Conservation (phyloP, 2,797 vertebrate genomes). For the Parotocinclus haroldoi region DNA sequence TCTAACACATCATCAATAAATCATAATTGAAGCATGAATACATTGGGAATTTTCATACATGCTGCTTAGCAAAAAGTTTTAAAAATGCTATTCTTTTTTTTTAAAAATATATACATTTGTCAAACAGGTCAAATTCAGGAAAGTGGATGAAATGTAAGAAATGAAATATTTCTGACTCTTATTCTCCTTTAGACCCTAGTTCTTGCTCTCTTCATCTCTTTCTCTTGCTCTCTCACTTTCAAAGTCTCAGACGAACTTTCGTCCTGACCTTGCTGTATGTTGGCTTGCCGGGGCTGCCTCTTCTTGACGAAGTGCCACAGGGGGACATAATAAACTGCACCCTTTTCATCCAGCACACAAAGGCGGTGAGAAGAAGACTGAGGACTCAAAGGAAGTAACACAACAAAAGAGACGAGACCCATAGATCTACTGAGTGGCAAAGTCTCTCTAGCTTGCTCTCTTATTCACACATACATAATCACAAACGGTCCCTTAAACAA, state of each 20-base stretch:
- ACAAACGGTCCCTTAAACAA: slow-evolving; percentile 34
- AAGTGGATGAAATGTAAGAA: too few species aligned
- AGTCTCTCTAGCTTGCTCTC: slow-evolving; percentile 24
- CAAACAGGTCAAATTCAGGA: too few species aligned
- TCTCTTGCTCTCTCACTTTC: slow-evolving; percentile 34
- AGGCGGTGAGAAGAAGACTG: slow-evolving; percentile 48
- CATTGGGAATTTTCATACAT: too few species aligned
- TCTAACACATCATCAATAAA: too few species aligned
- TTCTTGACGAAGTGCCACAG: slow-evolving; percentile 46
- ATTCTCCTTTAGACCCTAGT: too few species aligned
- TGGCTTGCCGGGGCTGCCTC: slow-evolving; percentile 42
- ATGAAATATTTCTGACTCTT: too few species aligned
- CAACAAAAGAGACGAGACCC: slow-evolving; percentile 46
- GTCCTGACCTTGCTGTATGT: slow-evolving; percentile 43
- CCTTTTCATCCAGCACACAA: slow-evolving; percentile 56
- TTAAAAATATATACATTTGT: too few species aligned
- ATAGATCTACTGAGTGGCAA: slow-evolving; percentile 43
- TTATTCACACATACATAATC: slow-evolving; percentile 39
- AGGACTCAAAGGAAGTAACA: slow-evolving; percentile 49
- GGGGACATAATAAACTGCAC: slow-evolving; percentile 54
- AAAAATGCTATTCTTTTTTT: too few species aligned
- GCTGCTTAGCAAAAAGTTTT: too few species aligned
- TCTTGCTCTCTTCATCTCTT: slow-evolving; percentile 5
- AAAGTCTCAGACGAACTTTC: slow-evolving; percentile 37
- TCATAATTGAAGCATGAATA: too few species aligned